These are phyloP conservation scores for Aromia moschata DNA, from an alignment of 2,888 invertebrate genomes.

Conservation along the genomic window DNA sequence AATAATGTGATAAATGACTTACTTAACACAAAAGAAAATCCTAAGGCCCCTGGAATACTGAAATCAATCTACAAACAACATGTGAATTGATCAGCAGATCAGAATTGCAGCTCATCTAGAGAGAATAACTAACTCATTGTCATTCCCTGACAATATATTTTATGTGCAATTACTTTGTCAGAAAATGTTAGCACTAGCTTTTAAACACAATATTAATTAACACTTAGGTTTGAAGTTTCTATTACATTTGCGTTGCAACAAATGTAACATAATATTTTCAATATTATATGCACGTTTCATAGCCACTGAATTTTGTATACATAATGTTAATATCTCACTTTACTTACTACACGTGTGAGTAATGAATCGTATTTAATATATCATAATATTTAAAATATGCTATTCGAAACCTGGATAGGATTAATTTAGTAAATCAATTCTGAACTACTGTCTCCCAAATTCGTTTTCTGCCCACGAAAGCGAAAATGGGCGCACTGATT, in stretches of 20 bases:
- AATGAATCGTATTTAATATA: constrained; percentile 1
- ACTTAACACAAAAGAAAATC: constrained; percentile 31
- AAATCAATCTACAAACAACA: constrained; percentile 61
- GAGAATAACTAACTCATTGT: constrained; percentile 51
- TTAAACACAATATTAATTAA: constrained; percentile 38
- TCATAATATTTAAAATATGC: constrained; percentile 26
- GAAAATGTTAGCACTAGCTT: constrained; percentile 44
- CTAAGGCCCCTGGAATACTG: constrained; percentile 57
- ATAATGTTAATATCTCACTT: not conserved
- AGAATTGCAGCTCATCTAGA: constrained; percentile 59
- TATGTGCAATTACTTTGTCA: constrained; percentile 43
- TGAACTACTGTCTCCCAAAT: constrained; percentile 61
- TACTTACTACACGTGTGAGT: not conserved
- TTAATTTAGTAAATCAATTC: constrained; percentile 57
- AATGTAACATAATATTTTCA: constrained; percentile 15
- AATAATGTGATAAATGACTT: constrained; percentile 23
- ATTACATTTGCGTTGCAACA: constrained; percentile 11
- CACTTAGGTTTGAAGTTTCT: constrained; percentile 40
- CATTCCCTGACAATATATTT: constrained; percentile 48
- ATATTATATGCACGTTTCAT: constrained; percentile 4
- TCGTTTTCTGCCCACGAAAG: constrained; percentile 62
- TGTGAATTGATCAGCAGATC: constrained; percentile 59
- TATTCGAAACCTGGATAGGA: constrained; percentile 24
- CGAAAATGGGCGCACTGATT: constrained; percentile 60
- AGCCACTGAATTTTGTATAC: constrained; percentile 3